Evolutionary conservation across 1,140 invertebrate genomes (phyloP).

Genomic region (Caerostris extrusa): DNA sequence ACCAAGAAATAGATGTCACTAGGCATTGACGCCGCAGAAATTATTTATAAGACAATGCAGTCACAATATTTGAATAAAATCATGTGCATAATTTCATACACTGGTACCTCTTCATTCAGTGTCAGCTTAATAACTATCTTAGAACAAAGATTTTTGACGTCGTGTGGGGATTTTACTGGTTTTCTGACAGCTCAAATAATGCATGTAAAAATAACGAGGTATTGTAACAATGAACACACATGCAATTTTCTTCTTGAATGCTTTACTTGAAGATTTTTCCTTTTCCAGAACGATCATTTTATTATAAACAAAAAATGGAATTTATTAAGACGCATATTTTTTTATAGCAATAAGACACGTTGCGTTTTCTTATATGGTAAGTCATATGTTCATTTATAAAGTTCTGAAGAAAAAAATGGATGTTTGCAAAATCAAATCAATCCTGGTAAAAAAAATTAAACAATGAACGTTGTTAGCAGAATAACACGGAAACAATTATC

Average conservation of each 20-base stretch:
- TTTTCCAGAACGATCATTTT: background rate
- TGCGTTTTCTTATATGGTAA: background rate
- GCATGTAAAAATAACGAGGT: conserved; percentile 36
- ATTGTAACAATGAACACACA: background rate
- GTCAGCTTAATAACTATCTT: conserved; percentile 26
- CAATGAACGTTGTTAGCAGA: too few relatives aligned
- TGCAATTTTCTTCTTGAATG: conserved; percentile 43
- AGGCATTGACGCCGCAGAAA: background rate
- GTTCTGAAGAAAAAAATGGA: too few relatives aligned
- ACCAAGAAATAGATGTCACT: background rate
- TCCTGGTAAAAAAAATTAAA: too few relatives aligned
- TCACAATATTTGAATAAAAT: conserved; percentile 25
- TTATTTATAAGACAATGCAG: conserved; percentile 1
- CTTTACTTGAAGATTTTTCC: background rate
- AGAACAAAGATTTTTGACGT: conserved; percentile 17
- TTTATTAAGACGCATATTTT: background rate
- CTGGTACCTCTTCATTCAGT: background rate
- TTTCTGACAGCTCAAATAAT: conserved; percentile 46
- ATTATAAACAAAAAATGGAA: background rate
- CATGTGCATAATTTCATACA: conserved; percentile 10
- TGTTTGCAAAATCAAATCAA: too few relatives aligned
- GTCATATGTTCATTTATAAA: too few relatives aligned
- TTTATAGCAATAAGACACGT: background rate
- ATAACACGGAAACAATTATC: too few relatives aligned
- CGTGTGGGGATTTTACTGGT: background rate